Evolutionary conservation across 2,113 vertebrate species (phyloP).

Genomic region (sheep (Ovis aries)): ARS-UI_Ramb_v3.0 NC_056056.1:127887501-127888000

Average conservation of each 20-base stretch:
- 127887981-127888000: not conserved
- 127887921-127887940: too few relatives aligned
- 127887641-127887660: too few relatives aligned
- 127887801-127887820: fast-evolving
- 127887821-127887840: not conserved
- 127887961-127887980: not conserved
- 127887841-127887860: not conserved
- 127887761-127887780: not conserved
- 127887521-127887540: too few relatives aligned
- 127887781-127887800: not conserved
- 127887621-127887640: too few relatives aligned
- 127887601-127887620: too few relatives aligned
- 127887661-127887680: too few relatives aligned
- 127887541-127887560: too few relatives aligned
- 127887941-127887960: not conserved
- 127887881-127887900: not conserved
- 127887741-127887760: not conserved
- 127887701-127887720: not conserved
- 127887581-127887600: too few relatives aligned
- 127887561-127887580: too few relatives aligned
- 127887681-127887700: too few relatives aligned
- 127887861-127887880: not conserved
- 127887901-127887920: not conserved
- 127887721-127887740: not conserved
- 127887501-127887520: too few relatives aligned